These are phyloP conservation scores for Eupithecia inturbata DNA, from an alignment of 2,888 invertebrate genomes.

Conservation along the genomic window DNA sequence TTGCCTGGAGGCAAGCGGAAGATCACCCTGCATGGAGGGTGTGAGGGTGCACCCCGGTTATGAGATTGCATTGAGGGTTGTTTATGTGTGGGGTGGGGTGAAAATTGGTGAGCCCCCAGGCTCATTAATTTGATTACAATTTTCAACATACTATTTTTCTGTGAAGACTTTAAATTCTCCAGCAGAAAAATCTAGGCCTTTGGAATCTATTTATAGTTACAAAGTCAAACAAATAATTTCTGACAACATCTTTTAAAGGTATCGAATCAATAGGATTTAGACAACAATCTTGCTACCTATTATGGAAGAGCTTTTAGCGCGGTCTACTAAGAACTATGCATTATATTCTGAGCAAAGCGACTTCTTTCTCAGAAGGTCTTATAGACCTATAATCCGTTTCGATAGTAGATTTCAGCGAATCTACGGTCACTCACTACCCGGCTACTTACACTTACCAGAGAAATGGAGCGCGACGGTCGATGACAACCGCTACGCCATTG, in stretches of 20 bases:
- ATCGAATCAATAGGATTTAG: background rate
- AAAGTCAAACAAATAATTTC: background rate
- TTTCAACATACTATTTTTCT: constrained; percentile 9
- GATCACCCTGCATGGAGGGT: background rate
- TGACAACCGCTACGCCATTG: constrained; percentile 58
- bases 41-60: constrained; percentile 13
- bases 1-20: background rate
- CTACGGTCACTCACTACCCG: constrained; percentile 28
- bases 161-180: background rate
- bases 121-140: constrained; percentile 27
- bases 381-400: constrained; percentile 15
- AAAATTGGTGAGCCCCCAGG: too few species aligned
- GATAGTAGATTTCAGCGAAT: constrained; percentile 37
- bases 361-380: constrained; percentile 22
- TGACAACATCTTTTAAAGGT: background rate
- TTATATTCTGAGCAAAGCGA: background rate
- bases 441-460: constrained; percentile 31
- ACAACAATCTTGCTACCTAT: background rate
- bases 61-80: constrained; percentile 16
- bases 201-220: background rate
- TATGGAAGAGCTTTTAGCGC: background rate
- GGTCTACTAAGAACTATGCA: background rate
- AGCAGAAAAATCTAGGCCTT: background rate
- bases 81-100: constrained; percentile 22
- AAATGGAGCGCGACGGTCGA: constrained; percentile 58